Conservation (phyloP, 2,113 vertebrate genomes). For the Gopherus evgoodei region DNA sequence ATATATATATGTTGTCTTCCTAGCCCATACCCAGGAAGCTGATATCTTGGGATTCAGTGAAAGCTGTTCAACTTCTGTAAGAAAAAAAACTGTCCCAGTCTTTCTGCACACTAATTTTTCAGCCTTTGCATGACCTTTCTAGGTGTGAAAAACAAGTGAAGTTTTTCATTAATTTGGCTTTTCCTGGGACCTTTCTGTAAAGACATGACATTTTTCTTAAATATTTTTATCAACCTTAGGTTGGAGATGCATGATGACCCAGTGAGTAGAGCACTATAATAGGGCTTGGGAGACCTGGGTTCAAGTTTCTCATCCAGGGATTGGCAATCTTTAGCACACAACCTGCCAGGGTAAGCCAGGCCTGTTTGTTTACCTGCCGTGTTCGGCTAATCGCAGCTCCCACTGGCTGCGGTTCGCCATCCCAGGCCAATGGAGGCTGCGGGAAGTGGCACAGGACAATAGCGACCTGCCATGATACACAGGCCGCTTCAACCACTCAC, state of each 20-base stretch:
- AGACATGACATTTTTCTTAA: not conserved
- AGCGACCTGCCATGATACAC: too few species aligned
- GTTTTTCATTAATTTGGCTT: not conserved
- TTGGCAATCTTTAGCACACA: too few species aligned
- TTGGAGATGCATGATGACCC: not conserved
- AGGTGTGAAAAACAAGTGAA: not conserved
- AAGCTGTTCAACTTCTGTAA: not conserved
- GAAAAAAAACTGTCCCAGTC: not conserved
- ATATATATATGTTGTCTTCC: not conserved
- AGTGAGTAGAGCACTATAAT: not conserved
- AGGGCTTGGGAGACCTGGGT: not conserved
- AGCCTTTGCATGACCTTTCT: not conserved
- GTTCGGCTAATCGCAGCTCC: too few species aligned
- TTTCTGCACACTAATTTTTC: not conserved
- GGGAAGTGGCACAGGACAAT: too few species aligned
- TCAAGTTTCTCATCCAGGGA: not conserved
- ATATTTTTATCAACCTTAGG: not conserved
- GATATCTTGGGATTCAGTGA: not conserved
- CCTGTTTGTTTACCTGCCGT: too few species aligned
- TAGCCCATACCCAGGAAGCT: accelerated
- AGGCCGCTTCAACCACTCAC: too few species aligned
- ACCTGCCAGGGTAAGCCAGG: too few species aligned
- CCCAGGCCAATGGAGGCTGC: too few species aligned
- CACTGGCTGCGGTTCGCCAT: too few species aligned
- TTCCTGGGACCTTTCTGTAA: not conserved